Conservation (phyloP, 2,797 vertebrate genomes). For the Trichosurus vulpecula region DNA sequence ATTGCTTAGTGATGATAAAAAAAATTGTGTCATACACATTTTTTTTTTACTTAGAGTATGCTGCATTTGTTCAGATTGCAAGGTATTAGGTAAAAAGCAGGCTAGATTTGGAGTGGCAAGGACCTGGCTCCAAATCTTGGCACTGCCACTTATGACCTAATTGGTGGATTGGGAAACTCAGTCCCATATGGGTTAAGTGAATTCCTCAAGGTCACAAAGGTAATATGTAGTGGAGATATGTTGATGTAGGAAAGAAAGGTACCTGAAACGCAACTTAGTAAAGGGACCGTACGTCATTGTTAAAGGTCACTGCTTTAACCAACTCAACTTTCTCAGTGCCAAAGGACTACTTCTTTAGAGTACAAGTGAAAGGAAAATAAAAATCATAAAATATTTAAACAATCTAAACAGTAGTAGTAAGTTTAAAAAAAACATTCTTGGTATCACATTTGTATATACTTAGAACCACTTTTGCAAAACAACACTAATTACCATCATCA, state of each 20-base stretch:
- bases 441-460: background rate
- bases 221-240: background rate
- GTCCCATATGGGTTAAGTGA: background rate
- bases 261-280: background rate
- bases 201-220: background rate
- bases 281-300: background rate
- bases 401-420: background rate
- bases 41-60: background rate
- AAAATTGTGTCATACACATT: background rate
- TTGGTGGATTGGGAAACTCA: background rate
- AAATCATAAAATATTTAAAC: background rate
- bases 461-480: background rate
- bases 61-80: background rate
- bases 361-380: background rate
- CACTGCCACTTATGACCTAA: background rate
- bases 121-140: background rate
- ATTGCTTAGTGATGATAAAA: background rate
- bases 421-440: background rate
- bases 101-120: too few relatives aligned
- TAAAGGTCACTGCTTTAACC: background rate
- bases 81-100: too few relatives aligned
- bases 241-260: background rate
- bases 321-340: background rate
- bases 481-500: background rate
- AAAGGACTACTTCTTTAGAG: background rate